These are phyloP conservation scores for Oasisia sp. DNA, from an alignment of 2,888 invertebrate genomes.

Conservation along the genomic window DNA sequence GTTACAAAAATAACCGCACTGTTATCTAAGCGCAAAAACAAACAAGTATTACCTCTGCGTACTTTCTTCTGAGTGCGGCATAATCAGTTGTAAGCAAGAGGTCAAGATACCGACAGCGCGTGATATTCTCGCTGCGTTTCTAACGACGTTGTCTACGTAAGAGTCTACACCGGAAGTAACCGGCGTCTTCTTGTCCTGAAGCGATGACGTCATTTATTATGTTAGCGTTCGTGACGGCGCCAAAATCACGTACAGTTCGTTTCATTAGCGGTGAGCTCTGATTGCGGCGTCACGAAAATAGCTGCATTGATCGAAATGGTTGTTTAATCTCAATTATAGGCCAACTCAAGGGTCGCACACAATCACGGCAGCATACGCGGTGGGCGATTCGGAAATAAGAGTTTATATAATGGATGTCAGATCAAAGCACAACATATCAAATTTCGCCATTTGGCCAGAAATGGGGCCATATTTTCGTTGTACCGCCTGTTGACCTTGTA, in stretches of 20 bases:
- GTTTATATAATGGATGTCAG: too few species aligned
- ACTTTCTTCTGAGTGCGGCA: not conserved
- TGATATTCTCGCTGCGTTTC: not conserved
- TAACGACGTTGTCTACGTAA: not conserved
- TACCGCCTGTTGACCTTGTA: too few species aligned
- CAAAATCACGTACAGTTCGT: not conserved
- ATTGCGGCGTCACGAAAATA: not conserved
- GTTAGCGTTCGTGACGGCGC: not conserved
- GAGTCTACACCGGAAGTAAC: not conserved
- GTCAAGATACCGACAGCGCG: not conserved
- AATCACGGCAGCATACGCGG: too few species aligned
- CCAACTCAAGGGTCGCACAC: not conserved
- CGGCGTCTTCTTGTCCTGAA: not conserved
- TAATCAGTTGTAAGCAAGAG: not conserved
- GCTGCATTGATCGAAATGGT: not conserved
- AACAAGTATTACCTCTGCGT: not conserved
- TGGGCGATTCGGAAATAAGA: too few species aligned
- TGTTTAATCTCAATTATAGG: conserved; percentile 8
- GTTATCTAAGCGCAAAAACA: not conserved
- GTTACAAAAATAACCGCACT: not conserved
- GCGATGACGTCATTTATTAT: not conserved
- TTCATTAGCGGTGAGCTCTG: not conserved
- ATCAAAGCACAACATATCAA: too few species aligned
- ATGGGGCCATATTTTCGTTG: too few species aligned
- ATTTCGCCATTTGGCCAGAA: too few species aligned